Evolutionary conservation across 1,140 invertebrate genomes (phyloP).

Genomic region (Colletes latitarsis): DNA sequence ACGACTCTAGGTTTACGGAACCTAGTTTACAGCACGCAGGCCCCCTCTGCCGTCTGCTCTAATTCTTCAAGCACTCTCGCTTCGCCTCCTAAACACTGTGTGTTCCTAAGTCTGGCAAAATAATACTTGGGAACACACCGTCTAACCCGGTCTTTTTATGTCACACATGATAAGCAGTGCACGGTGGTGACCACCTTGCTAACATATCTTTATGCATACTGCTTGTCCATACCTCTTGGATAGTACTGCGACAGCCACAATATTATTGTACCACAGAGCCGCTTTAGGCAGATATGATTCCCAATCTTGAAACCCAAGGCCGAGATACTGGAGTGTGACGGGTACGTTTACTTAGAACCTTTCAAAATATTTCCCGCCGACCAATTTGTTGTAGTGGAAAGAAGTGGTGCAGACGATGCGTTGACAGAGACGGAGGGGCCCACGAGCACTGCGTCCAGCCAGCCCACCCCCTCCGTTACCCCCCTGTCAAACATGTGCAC

Average conservation of each 20-base stretch:
- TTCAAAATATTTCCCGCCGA: constrained; percentile 80
- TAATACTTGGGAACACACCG: constrained; percentile 33
- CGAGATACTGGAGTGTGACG: constrained; percentile 81
- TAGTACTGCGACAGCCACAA: not conserved
- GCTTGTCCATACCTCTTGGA: not conserved
- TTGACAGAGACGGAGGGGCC: constrained; percentile 76
- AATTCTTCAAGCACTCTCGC: constrained; percentile 38
- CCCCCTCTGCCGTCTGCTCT: constrained; percentile 47
- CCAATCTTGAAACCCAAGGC: constrained; percentile 54
- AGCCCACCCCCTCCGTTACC: constrained; percentile 72
- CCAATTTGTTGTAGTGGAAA: constrained; percentile 79
- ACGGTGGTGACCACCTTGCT: constrained; percentile 16
- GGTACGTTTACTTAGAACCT: constrained; percentile 77
- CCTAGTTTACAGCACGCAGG: constrained; percentile 32
- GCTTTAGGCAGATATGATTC: constrained; percentile 70
- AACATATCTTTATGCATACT: not conserved
- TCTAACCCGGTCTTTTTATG: not conserved
- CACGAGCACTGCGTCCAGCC: constrained; percentile 67
- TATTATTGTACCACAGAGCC: not conserved
- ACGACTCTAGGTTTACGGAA: constrained; percentile 29
- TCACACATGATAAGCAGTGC: not conserved
- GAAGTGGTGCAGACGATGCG: constrained; percentile 76
- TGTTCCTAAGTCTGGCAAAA: constrained; percentile 22
- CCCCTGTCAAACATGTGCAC: constrained; percentile 80
- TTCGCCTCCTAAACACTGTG: constrained; percentile 29